A percentile compares a stretch with the other conserved stretches of the same genome.
Evolutionary conservation across 2,888 invertebrate species (phyloP).

Genomic region (Calliopum simillimum): DNA sequence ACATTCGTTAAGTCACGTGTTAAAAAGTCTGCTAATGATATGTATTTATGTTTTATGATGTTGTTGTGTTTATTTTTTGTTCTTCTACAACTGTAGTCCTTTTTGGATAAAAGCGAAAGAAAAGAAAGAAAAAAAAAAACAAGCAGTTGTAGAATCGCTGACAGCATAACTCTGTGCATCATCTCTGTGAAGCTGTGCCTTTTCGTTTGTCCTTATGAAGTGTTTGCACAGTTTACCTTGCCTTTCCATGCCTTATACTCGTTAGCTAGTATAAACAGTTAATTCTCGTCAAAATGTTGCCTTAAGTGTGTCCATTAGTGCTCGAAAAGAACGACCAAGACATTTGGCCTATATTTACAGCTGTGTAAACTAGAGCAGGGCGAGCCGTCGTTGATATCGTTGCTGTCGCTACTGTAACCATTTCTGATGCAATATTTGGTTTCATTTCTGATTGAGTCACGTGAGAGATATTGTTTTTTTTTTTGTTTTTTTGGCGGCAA

Average conservation of each 20-base stretch:
- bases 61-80: conserved; percentile 27
- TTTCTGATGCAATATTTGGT: conserved; percentile 15
- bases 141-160: too few species aligned
- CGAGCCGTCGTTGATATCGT: not conserved
- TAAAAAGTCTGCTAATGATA: conserved; percentile 46
- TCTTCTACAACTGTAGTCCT: conserved; percentile 3
- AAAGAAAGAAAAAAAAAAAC: too few species aligned
- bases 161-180: too few species aligned
- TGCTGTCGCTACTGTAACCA: too few species aligned
- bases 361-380: not conserved
- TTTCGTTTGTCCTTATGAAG: not conserved
- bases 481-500: conserved; percentile 26
- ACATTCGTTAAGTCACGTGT: conserved; percentile 59
- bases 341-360: conserved; percentile 20
- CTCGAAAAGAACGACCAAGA: conserved; percentile 15
- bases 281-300: conserved; percentile 15
- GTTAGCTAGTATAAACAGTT: conserved; percentile 1
- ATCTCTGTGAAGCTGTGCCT: not conserved
- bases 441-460: not conserved
- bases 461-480: conserved; percentile 10
- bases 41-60: conserved; percentile 27
- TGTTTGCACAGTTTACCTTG: conserved; percentile 20
- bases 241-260: conserved; percentile 1
- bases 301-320: conserved; percentile 11
- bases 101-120: not conserved